Evolutionary conservation across 2,888 invertebrate species (phyloP).

Genomic region (Dolichomitus sp.): DNA sequence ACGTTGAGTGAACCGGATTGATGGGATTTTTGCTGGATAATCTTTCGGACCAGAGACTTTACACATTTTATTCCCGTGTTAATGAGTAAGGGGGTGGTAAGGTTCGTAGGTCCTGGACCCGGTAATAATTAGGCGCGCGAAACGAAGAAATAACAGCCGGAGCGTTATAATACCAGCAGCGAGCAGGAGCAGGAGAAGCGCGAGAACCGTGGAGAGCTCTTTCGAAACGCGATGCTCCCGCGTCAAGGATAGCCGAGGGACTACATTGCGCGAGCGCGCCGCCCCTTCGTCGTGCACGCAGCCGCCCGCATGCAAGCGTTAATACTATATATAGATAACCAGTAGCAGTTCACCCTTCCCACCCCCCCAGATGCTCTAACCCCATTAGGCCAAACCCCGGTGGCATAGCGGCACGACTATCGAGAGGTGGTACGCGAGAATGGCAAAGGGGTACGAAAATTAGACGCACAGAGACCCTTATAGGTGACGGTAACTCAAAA

Average conservation of each 20-base stretch:
- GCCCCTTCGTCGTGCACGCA: slow-evolving; percentile 80
- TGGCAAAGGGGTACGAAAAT: slow-evolving; percentile 13
- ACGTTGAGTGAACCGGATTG: not conserved
- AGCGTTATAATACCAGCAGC: slow-evolving; percentile 50
- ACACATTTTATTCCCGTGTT: not conserved
- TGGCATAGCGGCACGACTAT: slow-evolving; percentile 44
- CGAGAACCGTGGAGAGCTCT: slow-evolving; percentile 67
- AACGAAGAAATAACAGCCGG: slow-evolving; percentile 13
- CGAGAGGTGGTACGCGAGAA: slow-evolving; percentile 38
- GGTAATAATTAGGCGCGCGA: slow-evolving; percentile 16
- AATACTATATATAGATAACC: slow-evolving; percentile 43
- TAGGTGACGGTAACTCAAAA: slow-evolving; percentile 5
- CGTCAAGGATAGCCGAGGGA: slow-evolving; percentile 83
- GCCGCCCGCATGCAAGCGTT: slow-evolving; percentile 75
- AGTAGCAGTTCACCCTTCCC: slow-evolving; percentile 34
- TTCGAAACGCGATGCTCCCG: slow-evolving; percentile 80
- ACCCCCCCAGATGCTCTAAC: slow-evolving; percentile 1
- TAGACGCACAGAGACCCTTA: not conserved
- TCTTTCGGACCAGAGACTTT: not conserved
- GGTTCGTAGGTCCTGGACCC: not conserved
- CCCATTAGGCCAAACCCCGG: slow-evolving; percentile 46
- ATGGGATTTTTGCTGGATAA: not conserved
- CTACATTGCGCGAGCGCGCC: slow-evolving; percentile 85
- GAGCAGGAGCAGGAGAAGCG: slow-evolving; percentile 59
- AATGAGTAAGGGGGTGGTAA: not conserved